phyloP scores from a whole-genome alignment of 2,888 invertebrate genomes.

The Amorpha juglandis region DNA sequence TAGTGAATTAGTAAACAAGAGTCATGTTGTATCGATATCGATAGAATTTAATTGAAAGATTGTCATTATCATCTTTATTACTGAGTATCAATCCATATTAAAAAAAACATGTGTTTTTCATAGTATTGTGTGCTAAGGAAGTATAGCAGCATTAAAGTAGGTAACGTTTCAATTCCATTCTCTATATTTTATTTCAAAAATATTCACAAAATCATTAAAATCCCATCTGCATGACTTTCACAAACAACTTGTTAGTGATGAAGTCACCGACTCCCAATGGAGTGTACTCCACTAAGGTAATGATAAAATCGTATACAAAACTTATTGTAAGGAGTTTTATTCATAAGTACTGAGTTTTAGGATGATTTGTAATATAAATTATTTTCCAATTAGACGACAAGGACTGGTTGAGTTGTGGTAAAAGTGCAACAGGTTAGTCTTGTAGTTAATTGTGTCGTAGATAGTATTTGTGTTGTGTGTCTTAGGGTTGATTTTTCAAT shows the following conservation, averaged over 20 bases:
- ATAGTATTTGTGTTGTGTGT: conserved; percentile 33
- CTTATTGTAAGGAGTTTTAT: background rate
- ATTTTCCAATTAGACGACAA: conserved; percentile 74
- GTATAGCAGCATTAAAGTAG: background rate
- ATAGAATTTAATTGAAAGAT: background rate
- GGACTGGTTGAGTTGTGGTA: conserved; percentile 83
- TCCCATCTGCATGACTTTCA: background rate
- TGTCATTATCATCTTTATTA: background rate
- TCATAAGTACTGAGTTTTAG: background rate
- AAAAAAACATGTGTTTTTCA: too few relatives aligned
- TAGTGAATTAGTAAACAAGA: too few relatives aligned
- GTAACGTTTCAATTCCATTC: background rate
- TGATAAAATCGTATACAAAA: background rate
- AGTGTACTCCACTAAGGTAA: background rate
- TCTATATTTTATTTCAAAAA: background rate
- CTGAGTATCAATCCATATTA: background rate
- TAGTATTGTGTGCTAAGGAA: too few relatives aligned
- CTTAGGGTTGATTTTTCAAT: background rate
- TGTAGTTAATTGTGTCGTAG: conserved; percentile 34
- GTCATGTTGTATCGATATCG: conserved; percentile 2
- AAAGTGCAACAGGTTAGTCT: conserved; percentile 80
- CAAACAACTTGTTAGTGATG: background rate
- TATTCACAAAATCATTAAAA: background rate
- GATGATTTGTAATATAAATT: conserved; percentile 14
- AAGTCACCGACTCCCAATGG: background rate